Evolutionary conservation across 2,797 vertebrate genomes (phyloP).

Genomic region (Okamejei kenojei): DNA sequence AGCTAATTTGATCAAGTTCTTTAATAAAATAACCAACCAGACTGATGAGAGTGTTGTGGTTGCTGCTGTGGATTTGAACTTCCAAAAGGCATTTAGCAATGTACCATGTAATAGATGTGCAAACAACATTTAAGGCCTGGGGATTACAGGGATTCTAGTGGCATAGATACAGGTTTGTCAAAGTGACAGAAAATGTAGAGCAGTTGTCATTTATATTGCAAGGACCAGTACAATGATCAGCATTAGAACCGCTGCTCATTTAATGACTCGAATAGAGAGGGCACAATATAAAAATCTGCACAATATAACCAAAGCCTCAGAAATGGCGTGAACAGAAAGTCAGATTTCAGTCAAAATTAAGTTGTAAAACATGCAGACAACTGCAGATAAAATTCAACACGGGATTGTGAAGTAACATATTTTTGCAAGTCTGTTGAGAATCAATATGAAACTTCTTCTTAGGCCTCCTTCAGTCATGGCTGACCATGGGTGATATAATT

Average conservation of each 20-base stretch:
- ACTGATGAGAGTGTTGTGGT: not conserved
- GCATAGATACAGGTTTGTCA: not conserved
- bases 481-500: no score
- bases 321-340: not conserved
- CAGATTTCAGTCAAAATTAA: no score
- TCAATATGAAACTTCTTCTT: not conserved
- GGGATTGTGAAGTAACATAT: not conserved
- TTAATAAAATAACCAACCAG: not conserved
- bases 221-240: not conserved
- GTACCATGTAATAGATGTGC: not conserved
- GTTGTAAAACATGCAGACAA: not conserved
- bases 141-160: not conserved
- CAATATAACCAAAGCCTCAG: not conserved
- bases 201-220: not conserved
- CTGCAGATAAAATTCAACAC: not conserved
- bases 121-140: not conserved
- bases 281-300: not conserved
- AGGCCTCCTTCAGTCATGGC: no score
- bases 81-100: not conserved
- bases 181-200: not conserved
- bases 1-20: not conserved
- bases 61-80: not conserved
- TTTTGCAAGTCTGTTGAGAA: not conserved
- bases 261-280: not conserved
- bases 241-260: not conserved